These are phyloP conservation scores for Cephus nigrinus DNA, from an alignment of 2,888 invertebrate genomes.

Conservation along the genomic window DNA sequence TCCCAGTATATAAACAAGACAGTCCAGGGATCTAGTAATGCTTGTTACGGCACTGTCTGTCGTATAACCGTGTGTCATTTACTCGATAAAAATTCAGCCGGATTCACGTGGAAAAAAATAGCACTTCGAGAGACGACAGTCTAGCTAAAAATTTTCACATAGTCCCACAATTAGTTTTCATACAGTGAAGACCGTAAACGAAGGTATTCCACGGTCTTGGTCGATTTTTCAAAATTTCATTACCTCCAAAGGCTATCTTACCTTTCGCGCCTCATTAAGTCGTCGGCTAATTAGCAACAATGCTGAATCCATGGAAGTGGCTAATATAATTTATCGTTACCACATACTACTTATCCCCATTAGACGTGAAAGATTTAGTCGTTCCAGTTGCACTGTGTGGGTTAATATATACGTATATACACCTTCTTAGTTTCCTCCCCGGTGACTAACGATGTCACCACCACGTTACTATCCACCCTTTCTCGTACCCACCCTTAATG, in stretches of 20 bases:
- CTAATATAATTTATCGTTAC: constrained; percentile 41
- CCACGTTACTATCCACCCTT: constrained; percentile 19
- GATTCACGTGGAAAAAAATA: neutral
- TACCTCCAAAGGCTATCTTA: neutral
- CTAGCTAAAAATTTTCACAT: neutral
- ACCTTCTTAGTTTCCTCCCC: constrained; percentile 25
- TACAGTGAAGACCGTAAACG: neutral
- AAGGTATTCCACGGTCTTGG: neutral
- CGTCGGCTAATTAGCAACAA: neutral
- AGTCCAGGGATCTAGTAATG: neutral
- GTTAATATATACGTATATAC: constrained; percentile 13
- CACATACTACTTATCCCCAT: constrained; percentile 31
- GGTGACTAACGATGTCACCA: constrained; percentile 31
- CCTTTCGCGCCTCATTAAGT: neutral
- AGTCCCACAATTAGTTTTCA: neutral
- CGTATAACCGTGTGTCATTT: neutral
- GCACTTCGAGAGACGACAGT: neutral
- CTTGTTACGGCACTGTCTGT: neutral
- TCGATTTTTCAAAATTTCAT: neutral
- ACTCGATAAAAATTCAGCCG: neutral
- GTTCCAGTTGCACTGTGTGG: constrained; percentile 12
- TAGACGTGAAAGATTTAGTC: constrained; percentile 38
- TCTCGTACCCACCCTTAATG: constrained; percentile 21
- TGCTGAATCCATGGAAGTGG: neutral
- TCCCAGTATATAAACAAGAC: neutral